phyloP scores from a whole-genome alignment of 2,113 vertebrate genomes.

The Himantopus leucocephalus region DNA sequence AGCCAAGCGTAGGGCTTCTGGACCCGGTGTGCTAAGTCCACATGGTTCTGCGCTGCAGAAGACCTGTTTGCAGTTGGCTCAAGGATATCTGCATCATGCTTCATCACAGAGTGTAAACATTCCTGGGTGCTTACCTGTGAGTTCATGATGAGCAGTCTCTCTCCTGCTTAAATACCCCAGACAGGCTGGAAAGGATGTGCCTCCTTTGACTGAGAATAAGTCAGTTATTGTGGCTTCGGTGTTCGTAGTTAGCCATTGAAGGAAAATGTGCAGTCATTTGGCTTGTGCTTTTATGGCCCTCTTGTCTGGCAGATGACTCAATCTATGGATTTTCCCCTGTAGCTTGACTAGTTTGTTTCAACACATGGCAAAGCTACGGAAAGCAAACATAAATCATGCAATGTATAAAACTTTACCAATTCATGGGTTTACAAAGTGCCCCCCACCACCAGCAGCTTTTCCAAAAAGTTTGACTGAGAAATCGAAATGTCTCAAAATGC shows the following conservation, averaged over 20 bases:
- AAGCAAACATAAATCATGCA: conserved; percentile 17
- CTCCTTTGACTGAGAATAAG: background rate
- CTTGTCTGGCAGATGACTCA: conserved; percentile 31
- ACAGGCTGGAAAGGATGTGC: background rate
- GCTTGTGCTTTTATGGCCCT: background rate
- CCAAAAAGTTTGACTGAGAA: background rate
- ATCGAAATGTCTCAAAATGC: background rate
- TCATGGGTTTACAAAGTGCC: background rate
- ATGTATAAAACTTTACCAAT: background rate
- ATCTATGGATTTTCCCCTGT: conserved; percentile 15
- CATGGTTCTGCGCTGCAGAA: background rate
- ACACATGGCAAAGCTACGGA: background rate
- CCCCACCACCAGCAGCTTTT: background rate
- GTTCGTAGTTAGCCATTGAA: background rate
- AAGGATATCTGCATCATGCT: background rate
- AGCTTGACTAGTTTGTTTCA: conserved; percentile 20
- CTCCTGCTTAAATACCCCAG: background rate
- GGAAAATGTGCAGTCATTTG: conserved; percentile 44
- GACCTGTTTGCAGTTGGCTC: background rate
- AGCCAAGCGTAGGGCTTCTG: background rate
- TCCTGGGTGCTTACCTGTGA: background rate
- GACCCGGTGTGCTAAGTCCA: background rate
- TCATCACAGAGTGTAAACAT: background rate
- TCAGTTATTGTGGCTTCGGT: background rate
- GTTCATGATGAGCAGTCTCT: background rate